phyloP scores from a whole-genome alignment of 2,888 invertebrate genomes.

The Acleris holmiana region DNA sequence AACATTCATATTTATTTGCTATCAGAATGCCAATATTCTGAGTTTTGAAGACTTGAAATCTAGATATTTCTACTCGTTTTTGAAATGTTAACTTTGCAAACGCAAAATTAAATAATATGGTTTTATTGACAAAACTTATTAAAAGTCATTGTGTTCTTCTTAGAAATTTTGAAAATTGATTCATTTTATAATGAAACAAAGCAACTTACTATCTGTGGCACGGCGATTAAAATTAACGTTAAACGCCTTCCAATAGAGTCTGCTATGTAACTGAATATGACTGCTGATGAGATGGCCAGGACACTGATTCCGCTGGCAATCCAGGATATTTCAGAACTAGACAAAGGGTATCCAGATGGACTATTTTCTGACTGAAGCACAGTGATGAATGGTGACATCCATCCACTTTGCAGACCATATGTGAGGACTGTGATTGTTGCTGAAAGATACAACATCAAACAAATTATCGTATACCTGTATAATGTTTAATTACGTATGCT shows the following conservation, averaged over 20 bases:
- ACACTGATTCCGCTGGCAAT: conserved; percentile 36
- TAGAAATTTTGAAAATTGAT: no score
- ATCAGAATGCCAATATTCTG: no score
- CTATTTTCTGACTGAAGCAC: conserved; percentile 31
- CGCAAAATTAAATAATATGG: no score
- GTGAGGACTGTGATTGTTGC: conserved; percentile 28
- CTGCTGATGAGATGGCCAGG: conserved; percentile 17
- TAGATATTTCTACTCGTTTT: no score
- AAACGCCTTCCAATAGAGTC: conserved; percentile 36
- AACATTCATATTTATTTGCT: no score
- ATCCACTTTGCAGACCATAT: conserved; percentile 36
- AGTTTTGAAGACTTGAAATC: no score
- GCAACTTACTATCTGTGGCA: conserved; percentile 37
- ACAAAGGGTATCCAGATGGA: conserved; percentile 35
- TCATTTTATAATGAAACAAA: not conserved
- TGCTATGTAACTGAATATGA: conserved; percentile 25
- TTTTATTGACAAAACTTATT: no score
- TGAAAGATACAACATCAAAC: conserved; percentile 6
- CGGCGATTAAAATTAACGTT: conserved; percentile 20
- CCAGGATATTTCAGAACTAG: conserved; percentile 30
- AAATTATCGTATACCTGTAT: no score
- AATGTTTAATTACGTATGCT: no score
- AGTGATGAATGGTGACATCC: conserved; percentile 33
- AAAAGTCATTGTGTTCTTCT: no score
- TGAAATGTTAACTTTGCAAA: no score